phyloP scores from a whole-genome alignment of 2,888 invertebrate species.

The Gasteruption jaculator region DNA sequence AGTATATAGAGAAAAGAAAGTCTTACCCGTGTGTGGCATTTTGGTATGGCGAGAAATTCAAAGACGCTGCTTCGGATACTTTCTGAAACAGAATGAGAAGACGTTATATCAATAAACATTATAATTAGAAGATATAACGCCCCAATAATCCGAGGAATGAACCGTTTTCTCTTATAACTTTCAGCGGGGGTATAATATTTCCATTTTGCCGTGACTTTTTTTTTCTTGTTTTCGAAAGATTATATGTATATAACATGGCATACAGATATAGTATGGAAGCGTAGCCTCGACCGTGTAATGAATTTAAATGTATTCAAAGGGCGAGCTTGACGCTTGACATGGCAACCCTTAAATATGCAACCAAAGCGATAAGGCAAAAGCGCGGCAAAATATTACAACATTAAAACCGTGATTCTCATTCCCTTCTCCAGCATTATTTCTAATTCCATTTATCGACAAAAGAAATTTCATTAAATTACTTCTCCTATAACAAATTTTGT shows the following conservation, averaged over 20 bases:
- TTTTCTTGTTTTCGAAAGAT: constrained; percentile 10
- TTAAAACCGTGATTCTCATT: constrained; percentile 36
- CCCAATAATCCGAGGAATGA: background rate
- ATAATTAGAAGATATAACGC: background rate
- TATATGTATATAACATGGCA: no score
- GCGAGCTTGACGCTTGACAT: constrained; percentile 47
- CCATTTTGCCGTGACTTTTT: constrained; percentile 6
- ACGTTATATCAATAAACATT: constrained; percentile 3
- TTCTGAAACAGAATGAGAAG: constrained; percentile 33
- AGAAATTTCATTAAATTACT: no score
- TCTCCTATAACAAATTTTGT: no score
- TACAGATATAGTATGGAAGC: no score
- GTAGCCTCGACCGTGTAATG: constrained; percentile 37
- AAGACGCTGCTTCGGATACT: constrained; percentile 20
- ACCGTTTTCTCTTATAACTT: constrained; percentile 2
- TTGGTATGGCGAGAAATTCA: no score
- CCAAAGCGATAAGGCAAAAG: constrained; percentile 41
- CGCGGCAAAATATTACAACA: constrained; percentile 41
- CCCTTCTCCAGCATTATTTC: no score
- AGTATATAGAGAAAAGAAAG: no score
- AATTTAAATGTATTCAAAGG: constrained; percentile 51
- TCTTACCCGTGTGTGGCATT: constrained; percentile 45
- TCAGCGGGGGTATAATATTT: no score
- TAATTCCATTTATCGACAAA: no score
- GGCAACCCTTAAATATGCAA: constrained; percentile 49